Evolutionary conservation across 2,113 vertebrate genomes (phyloP).

Genomic region (Neoarius graeffei): DNA sequence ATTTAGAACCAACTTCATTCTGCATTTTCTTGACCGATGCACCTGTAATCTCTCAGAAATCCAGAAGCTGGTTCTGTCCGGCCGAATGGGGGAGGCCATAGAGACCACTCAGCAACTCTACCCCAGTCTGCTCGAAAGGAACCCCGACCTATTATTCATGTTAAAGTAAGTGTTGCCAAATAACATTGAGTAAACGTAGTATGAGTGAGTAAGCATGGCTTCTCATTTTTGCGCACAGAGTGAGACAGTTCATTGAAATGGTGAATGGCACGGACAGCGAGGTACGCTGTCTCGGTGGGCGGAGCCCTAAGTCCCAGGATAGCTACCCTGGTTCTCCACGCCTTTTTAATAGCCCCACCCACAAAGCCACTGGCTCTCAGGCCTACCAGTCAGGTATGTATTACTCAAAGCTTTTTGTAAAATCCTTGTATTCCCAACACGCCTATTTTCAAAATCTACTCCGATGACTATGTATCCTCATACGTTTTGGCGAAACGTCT

Average conservation of each 20-base stretch:
- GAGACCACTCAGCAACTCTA: conserved; percentile 98
- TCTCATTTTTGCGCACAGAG: conserved; percentile 70
- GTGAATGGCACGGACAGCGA: conserved; percentile 99
- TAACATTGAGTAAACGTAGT: not conserved
- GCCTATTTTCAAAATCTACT: too few species aligned
- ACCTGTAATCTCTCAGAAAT: conserved; percentile 80
- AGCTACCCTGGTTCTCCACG: conserved; percentile 91
- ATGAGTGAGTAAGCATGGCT: not conserved
- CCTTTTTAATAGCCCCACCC: conserved; percentile 88
- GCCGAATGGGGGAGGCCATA: conserved; percentile 99
- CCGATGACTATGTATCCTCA: not conserved
- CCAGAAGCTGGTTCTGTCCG: conserved; percentile 98
- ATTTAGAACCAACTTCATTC: not conserved
- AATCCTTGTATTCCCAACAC: not conserved
- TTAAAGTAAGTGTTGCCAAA: conserved; percentile 83
- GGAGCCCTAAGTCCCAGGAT: conserved; percentile 98
- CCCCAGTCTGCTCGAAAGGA: conserved; percentile 96
- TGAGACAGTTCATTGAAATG: conserved; percentile 99
- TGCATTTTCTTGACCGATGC: not conserved
- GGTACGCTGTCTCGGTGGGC: conserved; percentile 93
- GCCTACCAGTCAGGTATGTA: conserved; percentile 81
- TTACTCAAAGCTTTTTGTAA: not conserved
- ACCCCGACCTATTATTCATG: conserved; percentile 98
- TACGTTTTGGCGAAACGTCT: not conserved
- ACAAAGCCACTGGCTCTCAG: conserved; percentile 86